Evolutionary conservation across 2,888 invertebrate genomes (phyloP).

Genomic region (Emmelina monodactyla): DNA sequence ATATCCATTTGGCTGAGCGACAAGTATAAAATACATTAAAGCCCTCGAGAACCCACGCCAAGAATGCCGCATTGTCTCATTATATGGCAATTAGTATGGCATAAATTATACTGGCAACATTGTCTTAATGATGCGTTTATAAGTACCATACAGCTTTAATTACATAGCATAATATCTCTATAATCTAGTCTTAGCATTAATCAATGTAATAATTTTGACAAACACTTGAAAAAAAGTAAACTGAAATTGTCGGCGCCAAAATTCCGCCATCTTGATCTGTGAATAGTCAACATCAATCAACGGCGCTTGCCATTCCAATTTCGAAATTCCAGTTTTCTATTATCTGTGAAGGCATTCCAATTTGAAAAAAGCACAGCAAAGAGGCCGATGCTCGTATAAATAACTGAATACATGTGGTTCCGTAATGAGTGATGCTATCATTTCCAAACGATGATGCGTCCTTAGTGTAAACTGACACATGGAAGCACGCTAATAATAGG

Average conservation of each 20-base stretch:
- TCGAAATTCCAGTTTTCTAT: constrained; percentile 10
- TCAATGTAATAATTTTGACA: background rate
- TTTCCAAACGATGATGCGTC: too few relatives aligned
- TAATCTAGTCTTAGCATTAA: constrained; percentile 9
- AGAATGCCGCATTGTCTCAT: constrained; percentile 39
- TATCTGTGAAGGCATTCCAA: background rate
- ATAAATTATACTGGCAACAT: constrained; percentile 37
- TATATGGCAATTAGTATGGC: constrained; percentile 49
- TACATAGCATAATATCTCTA: constrained; percentile 9
- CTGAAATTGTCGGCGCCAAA: constrained; percentile 54
- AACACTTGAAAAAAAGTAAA: too few relatives aligned
- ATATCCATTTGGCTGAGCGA: constrained; percentile 13
- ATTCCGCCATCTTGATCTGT: constrained; percentile 26
- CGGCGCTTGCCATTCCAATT: constrained; percentile 37
- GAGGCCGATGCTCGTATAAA: too few relatives aligned
- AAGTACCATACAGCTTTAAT: too few relatives aligned
- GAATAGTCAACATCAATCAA: constrained; percentile 32
- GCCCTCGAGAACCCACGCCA: constrained; percentile 32
- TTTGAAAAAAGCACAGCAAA: too few relatives aligned
- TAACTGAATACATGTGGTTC: too few relatives aligned
- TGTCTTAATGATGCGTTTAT: constrained; percentile 28
- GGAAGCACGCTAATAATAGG: too few relatives aligned
- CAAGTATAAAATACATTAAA: constrained; percentile 6
- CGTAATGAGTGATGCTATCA: too few relatives aligned
- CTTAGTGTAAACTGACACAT: too few relatives aligned